Conservation (phyloP, 2,113 vertebrate genomes). For the Salvelinus namaycush region DNA sequence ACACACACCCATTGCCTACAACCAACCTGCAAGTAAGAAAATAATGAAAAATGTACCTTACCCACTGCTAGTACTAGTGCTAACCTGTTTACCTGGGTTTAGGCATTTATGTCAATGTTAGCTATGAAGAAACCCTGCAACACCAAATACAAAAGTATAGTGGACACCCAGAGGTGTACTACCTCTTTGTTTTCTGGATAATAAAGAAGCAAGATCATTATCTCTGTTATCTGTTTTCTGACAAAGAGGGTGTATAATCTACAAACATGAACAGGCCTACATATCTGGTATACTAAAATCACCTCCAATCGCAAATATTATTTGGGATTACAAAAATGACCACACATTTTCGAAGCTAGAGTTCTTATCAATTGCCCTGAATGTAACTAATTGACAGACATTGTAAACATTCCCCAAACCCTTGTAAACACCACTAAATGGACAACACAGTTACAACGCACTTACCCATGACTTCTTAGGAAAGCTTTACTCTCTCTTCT, state of each 20-base stretch:
- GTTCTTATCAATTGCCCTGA: not conserved
- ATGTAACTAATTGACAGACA: conserved; percentile 18
- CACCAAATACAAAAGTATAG: too few relatives aligned
- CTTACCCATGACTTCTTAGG: conserved; percentile 68
- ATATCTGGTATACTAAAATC: not conserved
- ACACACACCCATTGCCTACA: not conserved
- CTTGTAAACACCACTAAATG: not conserved
- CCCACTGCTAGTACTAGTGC: too few relatives aligned
- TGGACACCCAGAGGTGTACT: too few relatives aligned
- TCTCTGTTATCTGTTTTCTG: not conserved
- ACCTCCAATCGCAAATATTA: not conserved
- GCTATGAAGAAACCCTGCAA: too few relatives aligned
- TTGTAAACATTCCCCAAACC: conserved; percentile 1
- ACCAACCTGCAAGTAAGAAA: not conserved
- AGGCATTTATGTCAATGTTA: too few relatives aligned
- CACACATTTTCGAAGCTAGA: not conserved
- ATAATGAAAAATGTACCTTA: too few relatives aligned
- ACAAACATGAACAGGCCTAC: not conserved
- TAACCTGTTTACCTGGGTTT: too few relatives aligned
- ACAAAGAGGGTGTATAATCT: not conserved
- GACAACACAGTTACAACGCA: conserved; percentile 13
- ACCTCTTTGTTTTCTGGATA: too few relatives aligned
- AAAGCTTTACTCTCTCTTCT: conserved; percentile 12
- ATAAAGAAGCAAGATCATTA: too few relatives aligned
- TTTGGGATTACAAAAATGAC: not conserved